These are phyloP conservation scores for Equus quagga DNA, from an alignment of 2,113 vertebrate genomes.

Conservation along the genomic window DNA sequence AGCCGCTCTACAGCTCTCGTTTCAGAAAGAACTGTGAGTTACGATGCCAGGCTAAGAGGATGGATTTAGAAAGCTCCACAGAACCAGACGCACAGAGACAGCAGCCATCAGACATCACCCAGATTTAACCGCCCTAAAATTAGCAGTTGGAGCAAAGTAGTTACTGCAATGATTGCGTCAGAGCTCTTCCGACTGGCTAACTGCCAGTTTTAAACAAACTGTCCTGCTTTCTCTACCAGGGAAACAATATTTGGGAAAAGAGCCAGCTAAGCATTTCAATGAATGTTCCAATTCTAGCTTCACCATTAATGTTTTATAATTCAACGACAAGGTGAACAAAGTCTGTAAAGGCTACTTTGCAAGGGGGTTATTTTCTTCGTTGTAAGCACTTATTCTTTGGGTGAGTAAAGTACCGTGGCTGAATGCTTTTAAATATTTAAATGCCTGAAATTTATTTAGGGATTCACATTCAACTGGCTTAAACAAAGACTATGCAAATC, in stretches of 20 bases:
- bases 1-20: not conserved
- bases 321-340: slow-evolving; percentile 79
- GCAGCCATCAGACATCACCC: slow-evolving; percentile 66
- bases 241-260: slow-evolving; percentile 79
- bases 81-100: slow-evolving; percentile 47
- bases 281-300: slow-evolving; percentile 73
- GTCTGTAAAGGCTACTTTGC: slow-evolving; percentile 56
- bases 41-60: not conserved
- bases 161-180: slow-evolving; percentile 62
- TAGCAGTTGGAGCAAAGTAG: slow-evolving; percentile 73
- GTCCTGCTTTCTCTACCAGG: slow-evolving; percentile 69
- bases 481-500: slow-evolving; percentile 76
- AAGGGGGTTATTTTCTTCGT: slow-evolving; percentile 72
- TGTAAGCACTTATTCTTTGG: slow-evolving; percentile 70
- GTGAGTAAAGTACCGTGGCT: slow-evolving; percentile 70
- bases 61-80: slow-evolving; percentile 72
- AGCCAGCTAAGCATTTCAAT: slow-evolving; percentile 59
- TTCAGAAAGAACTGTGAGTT: not conserved
- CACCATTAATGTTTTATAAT: slow-evolving; percentile 73
- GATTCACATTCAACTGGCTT: slow-evolving; percentile 73
- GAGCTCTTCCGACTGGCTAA: slow-evolving; percentile 53
- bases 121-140: slow-evolving; percentile 82
- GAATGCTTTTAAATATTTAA: slow-evolving; percentile 75
- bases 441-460: slow-evolving; percentile 73
- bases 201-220: slow-evolving; percentile 68